Conservation (phyloP, 2,888 invertebrate species). For the Oligia strigilis region DNA sequence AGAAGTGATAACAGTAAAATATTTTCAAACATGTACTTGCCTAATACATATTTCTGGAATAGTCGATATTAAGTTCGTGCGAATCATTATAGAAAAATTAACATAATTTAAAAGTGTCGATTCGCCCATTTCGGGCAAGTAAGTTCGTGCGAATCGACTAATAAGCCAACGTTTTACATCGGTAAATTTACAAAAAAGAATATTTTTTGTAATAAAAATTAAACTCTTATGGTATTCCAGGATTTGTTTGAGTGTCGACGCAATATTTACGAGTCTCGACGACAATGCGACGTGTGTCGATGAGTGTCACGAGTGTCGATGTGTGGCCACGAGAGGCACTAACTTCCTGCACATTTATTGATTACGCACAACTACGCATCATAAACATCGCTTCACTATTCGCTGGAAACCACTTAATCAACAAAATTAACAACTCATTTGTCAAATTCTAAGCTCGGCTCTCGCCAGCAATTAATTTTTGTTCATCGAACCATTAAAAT, state of each 20-base stretch:
- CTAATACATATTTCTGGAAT: too few species aligned
- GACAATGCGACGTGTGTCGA: too few species aligned
- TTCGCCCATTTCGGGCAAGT: too few species aligned
- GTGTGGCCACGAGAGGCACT: too few species aligned
- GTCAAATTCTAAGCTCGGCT: conserved; percentile 46
- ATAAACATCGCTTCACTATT: not conserved
- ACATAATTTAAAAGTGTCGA: too few species aligned
- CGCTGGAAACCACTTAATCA: conserved; percentile 18
- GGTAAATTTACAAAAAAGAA: not conserved
- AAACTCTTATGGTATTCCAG: not conserved
- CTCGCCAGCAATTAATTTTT: conserved; percentile 49
- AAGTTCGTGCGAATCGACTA: too few species aligned
- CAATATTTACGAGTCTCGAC: too few species aligned
- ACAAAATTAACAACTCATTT: conserved; percentile 43
- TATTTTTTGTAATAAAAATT: not conserved
- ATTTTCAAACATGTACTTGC: too few species aligned
- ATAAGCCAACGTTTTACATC: not conserved
- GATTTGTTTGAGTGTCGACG: not conserved
- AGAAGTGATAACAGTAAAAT: too few species aligned
- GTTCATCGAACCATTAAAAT: conserved; percentile 38
- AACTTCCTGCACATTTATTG: not conserved
- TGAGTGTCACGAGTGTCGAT: too few species aligned
- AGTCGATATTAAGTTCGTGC: too few species aligned
- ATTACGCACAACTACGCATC: not conserved
- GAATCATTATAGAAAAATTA: too few species aligned